phyloP scores from a whole-genome alignment of 2,888 invertebrate species.

The Autographa gamma region DNA sequence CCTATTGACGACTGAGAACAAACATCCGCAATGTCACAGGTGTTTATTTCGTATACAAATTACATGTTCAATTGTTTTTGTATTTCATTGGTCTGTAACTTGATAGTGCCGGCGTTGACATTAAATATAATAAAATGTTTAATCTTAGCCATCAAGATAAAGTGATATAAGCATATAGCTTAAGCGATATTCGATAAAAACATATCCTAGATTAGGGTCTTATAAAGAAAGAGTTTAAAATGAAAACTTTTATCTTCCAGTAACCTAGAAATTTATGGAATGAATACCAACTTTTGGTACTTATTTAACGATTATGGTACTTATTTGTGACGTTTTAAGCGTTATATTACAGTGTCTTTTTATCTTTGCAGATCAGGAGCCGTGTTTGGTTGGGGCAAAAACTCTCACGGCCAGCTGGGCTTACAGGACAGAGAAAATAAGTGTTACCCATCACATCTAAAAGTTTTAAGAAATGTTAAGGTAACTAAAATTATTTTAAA shows the following conservation, averaged over 20 bases:
- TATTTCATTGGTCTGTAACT: not conserved
- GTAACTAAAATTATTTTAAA: conserved; percentile 68
- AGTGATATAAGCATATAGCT: not conserved
- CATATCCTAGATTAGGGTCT: not conserved
- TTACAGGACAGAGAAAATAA: conserved; percentile 92
- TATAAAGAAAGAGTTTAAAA: too few relatives aligned
- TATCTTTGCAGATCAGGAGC: conserved; percentile 90
- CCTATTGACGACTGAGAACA: not conserved
- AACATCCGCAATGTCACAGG: not conserved
- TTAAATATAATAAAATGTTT: not conserved
- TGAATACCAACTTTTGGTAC: too few relatives aligned
- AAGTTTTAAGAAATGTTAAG: conserved; percentile 92
- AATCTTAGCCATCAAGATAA: not conserved
- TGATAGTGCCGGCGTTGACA: not conserved
- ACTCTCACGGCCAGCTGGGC: conserved; percentile 94
- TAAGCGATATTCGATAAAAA: not conserved
- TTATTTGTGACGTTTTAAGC: too few relatives aligned
- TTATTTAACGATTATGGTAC: too few relatives aligned
- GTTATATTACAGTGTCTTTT: not conserved
- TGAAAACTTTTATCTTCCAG: too few relatives aligned
- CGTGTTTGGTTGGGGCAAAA: conserved; percentile 97
- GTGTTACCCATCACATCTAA: conserved; percentile 92
- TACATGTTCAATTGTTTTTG: not conserved
- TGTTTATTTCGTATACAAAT: not conserved
- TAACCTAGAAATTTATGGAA: too few relatives aligned